A percentile compares a stretch with the other conserved stretches of the same genome.
Evolutionary conservation across 2,113 vertebrate genomes (phyloP).

Genomic region (Pseudonaja textilis): DNA sequence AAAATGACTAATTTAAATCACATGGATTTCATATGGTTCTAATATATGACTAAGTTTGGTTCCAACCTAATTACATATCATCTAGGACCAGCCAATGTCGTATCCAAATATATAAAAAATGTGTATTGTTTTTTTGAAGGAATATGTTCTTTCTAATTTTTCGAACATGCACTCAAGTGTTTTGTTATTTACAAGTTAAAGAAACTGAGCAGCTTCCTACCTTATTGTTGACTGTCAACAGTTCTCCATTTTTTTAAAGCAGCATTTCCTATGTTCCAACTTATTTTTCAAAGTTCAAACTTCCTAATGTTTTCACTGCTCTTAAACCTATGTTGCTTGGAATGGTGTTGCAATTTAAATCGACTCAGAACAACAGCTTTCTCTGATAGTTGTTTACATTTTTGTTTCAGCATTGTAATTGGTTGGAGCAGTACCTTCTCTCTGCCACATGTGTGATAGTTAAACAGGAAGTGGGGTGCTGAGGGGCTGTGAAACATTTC

Average conservation of each 20-base stretch:
- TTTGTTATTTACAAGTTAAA: background rate
- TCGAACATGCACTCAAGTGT: background rate
- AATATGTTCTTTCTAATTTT: background rate
- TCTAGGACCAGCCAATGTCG: background rate
- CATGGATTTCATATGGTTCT: background rate
- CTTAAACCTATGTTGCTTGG: background rate
- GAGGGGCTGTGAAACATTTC: conserved; percentile 45
- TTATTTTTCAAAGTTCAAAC: background rate
- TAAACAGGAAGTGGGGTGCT: conserved; percentile 43
- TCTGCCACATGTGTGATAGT: conserved; percentile 32
- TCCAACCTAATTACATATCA: background rate
- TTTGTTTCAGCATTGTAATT: background rate
- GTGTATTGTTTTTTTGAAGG: accelerated
- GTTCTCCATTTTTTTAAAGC: conserved; percentile 5
- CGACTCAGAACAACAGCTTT: background rate
- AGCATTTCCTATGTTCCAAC: background rate
- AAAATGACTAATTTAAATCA: background rate
- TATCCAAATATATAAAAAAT: background rate
- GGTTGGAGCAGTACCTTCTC: background rate
- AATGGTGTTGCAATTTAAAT: background rate
- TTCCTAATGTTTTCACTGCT: background rate
- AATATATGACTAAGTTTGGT: too few species aligned
- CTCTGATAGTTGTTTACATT: conserved; percentile 60
- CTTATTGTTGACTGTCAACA: conserved; percentile 32
- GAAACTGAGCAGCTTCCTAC: conserved; percentile 28